Conservation (phyloP, 1,140 invertebrate species). For the Zaprionus camerounensis region DNA sequence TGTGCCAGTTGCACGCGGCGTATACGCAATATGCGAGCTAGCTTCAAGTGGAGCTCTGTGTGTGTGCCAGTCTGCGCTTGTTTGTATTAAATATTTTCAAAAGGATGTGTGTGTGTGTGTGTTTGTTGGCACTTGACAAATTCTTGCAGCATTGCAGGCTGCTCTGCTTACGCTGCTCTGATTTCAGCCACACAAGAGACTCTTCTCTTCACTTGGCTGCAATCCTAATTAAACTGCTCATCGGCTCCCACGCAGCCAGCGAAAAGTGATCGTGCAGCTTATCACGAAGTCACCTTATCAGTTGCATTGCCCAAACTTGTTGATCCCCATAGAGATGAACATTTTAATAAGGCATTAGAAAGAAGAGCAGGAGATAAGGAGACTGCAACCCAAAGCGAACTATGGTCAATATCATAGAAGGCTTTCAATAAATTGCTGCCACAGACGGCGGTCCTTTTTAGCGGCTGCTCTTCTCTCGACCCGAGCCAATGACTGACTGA, state of each 20-base stretch:
- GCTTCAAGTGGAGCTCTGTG: constrained; percentile 53
- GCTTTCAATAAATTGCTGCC: constrained; percentile 64
- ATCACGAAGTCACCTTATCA: constrained; percentile 33
- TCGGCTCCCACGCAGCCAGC: constrained; percentile 15
- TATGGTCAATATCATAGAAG: constrained; percentile 56
- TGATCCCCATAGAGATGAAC: constrained; percentile 24
- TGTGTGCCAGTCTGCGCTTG: constrained; percentile 28
- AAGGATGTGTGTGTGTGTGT: constrained; percentile 36
- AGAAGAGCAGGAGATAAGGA: neutral
- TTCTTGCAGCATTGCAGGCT: constrained; percentile 68
- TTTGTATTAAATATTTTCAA: neutral
- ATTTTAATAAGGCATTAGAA: constrained; percentile 44
- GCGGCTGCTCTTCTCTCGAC: neutral
- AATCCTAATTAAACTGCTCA: constrained; percentile 52
- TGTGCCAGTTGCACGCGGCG: constrained; percentile 44
- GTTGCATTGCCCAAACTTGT: constrained; percentile 21
- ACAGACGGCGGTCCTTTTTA: constrained; percentile 34
- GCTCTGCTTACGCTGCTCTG: constrained; percentile 54
- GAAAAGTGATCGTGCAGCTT: constrained; percentile 21
- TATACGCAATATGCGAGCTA: constrained; percentile 34
- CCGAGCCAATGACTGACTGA: constrained; percentile 75
- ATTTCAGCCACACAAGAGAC: constrained; percentile 35
- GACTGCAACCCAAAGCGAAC: constrained; percentile 2
- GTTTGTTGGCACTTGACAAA: constrained; percentile 71
- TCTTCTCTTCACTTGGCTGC: constrained; percentile 41